phyloP scores from a whole-genome alignment of 2,888 invertebrate species.

The Limnephilus rhombicus region DNA sequence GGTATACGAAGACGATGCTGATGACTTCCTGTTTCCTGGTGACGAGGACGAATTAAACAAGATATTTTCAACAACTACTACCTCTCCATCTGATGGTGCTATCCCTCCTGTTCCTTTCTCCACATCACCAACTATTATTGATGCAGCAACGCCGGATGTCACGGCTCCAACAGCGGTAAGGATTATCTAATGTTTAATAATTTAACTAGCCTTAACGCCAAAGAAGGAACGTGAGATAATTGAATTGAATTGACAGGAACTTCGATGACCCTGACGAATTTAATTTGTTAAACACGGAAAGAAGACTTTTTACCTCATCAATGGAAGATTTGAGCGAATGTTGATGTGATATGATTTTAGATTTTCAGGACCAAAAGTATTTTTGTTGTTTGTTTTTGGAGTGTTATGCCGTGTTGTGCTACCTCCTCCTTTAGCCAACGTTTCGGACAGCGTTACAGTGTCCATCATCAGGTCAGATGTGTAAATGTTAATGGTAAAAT shows the following conservation, averaged over 20 bases:
- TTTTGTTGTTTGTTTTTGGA: too few relatives aligned
- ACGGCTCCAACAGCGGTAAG: background rate
- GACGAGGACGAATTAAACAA: background rate
- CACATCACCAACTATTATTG: background rate
- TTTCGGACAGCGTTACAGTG: too few relatives aligned
- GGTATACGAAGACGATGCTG: background rate
- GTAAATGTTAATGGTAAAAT: too few relatives aligned
- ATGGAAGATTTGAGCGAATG: background rate
- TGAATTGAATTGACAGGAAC: slow-evolving; percentile 7
- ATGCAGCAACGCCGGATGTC: background rate
- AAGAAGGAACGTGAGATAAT: background rate
- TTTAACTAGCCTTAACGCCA: background rate
- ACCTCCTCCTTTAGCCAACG: too few relatives aligned
- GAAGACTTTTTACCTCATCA: background rate
- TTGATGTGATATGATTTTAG: too few relatives aligned
- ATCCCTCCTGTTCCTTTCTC: background rate
- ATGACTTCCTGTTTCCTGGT: slow-evolving; percentile 7
- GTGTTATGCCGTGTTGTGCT: too few relatives aligned
- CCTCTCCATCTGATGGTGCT: background rate
- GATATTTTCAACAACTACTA: background rate
- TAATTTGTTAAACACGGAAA: background rate
- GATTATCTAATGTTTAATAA: background rate
- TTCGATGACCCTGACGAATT: background rate
- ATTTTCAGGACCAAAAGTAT: too few relatives aligned
- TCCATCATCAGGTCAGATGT: too few relatives aligned